These are phyloP conservation scores for Meloe dianella DNA, from an alignment of 2,888 invertebrate genomes.

Conservation along the genomic window DNA sequence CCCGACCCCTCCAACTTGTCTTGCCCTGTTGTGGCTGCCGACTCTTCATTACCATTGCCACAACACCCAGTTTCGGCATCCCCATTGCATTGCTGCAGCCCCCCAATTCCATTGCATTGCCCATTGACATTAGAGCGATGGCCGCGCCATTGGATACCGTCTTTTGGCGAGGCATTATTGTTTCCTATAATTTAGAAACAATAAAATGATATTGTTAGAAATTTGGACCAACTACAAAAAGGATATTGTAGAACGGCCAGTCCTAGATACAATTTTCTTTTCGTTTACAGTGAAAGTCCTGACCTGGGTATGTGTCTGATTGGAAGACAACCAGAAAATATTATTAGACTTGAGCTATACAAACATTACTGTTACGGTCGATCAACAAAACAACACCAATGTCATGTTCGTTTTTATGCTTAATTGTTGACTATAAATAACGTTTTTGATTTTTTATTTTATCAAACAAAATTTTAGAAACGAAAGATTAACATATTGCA, in stretches of 20 bases:
- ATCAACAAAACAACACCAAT: background rate
- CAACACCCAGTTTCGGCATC: slow-evolving; percentile 62
- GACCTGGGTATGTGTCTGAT: background rate
- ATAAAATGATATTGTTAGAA: background rate
- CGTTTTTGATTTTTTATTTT: background rate
- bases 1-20: slow-evolving; percentile 80
- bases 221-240: background rate
- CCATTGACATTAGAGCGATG: slow-evolving; percentile 53
- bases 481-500: background rate
- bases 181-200: slow-evolving; percentile 51
- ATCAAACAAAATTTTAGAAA: background rate
- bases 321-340: background rate
- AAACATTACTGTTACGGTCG: background rate
- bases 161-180: slow-evolving; percentile 59
- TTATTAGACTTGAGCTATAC: slow-evolving; percentile 6
- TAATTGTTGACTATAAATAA: background rate
- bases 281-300: background rate
- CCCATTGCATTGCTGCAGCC: slow-evolving; percentile 28
- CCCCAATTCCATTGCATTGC: slow-evolving; percentile 48
- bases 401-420: background rate
- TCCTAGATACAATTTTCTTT: background rate
- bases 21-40: slow-evolving; percentile 68
- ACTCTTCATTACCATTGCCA: slow-evolving; percentile 58
- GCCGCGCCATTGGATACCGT: slow-evolving; percentile 58
- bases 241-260: no score